Conservation (phyloP, 2,888 invertebrate species). For the Euspilapteryx auroguttella region DNA sequence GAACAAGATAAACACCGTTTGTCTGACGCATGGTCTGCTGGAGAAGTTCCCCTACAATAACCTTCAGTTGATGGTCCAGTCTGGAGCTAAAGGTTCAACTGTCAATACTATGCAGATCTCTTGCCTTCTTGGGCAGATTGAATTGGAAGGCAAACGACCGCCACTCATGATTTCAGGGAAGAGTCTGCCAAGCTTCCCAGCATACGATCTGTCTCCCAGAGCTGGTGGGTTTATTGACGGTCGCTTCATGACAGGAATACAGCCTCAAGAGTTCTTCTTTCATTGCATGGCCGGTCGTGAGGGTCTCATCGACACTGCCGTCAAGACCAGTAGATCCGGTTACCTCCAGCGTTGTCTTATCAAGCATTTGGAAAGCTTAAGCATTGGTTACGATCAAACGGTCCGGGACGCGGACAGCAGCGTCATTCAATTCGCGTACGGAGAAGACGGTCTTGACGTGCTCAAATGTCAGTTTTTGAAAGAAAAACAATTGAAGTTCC, state of each 20-base stretch:
- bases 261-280: constrained; percentile 97
- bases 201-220: constrained; percentile 85
- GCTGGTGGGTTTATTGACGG: constrained; percentile 97
- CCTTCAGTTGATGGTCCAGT: constrained; percentile 97
- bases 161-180: constrained; percentile 93
- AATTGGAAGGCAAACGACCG: constrained; percentile 96
- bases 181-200: constrained; percentile 87
- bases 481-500: constrained; percentile 73
- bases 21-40: constrained; percentile 82
- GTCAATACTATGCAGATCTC: constrained; percentile 99
- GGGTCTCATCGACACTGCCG: constrained; percentile 98
- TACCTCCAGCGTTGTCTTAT: constrained; percentile 96
- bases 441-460: constrained; percentile 93
- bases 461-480: constrained; percentile 83
- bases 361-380: constrained; percentile 96
- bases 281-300: constrained; percentile 99
- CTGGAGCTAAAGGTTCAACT: constrained; percentile 98
- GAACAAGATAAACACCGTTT: constrained; percentile 86
- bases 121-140: constrained; percentile 95
- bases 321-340: constrained; percentile 98
- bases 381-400: constrained; percentile 90
- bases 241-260: constrained; percentile 97
- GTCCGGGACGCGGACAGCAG: constrained; percentile 94
- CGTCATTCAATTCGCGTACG: constrained; percentile 91
- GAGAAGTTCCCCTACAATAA: constrained; percentile 92